Evolutionary conservation across 2,888 invertebrate species (phyloP).

Genomic region (Rhorus exstirpatorius): DNA sequence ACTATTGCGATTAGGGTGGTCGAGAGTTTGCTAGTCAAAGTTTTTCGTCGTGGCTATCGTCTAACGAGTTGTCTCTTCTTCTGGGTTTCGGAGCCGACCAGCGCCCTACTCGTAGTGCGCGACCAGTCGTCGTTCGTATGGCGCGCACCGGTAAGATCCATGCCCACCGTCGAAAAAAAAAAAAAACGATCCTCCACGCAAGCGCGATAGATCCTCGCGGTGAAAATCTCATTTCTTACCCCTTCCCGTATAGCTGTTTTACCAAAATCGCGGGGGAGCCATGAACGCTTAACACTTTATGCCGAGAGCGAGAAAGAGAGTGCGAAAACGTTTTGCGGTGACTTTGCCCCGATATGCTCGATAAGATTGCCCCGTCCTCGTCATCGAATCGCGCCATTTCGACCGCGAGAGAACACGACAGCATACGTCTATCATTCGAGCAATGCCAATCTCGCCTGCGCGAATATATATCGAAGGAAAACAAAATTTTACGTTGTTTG

Average conservation of each 20-base stretch:
- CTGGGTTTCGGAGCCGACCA: constrained; percentile 86
- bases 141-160: constrained; percentile 86
- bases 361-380: constrained; percentile 52
- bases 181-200: constrained; percentile 81
- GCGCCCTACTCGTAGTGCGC: constrained; percentile 88
- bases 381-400: constrained; percentile 51
- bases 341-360: constrained; percentile 28
- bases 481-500: constrained; percentile 45
- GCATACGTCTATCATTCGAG: constrained; percentile 39
- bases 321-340: too few species aligned
- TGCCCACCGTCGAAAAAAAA: constrained; percentile 82
- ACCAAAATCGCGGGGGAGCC: constrained; percentile 31
- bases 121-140: constrained; percentile 89
- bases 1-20: constrained; percentile 69
- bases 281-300: constrained; percentile 1
- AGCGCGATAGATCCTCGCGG: constrained; percentile 79
- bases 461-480: constrained; percentile 28
- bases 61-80: constrained; percentile 76
- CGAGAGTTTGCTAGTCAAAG: constrained; percentile 71
- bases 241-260: constrained; percentile 5
- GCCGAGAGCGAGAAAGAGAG: constrained; percentile 1
- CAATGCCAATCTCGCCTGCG: constrained; percentile 52
- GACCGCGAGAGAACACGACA: constrained; percentile 57
- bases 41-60: constrained; percentile 73
- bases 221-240: constrained; percentile 40